Base-by-base conservation (phyloP, 2,797 vertebrate genomes). In the Bufotes viridis region DNA sequence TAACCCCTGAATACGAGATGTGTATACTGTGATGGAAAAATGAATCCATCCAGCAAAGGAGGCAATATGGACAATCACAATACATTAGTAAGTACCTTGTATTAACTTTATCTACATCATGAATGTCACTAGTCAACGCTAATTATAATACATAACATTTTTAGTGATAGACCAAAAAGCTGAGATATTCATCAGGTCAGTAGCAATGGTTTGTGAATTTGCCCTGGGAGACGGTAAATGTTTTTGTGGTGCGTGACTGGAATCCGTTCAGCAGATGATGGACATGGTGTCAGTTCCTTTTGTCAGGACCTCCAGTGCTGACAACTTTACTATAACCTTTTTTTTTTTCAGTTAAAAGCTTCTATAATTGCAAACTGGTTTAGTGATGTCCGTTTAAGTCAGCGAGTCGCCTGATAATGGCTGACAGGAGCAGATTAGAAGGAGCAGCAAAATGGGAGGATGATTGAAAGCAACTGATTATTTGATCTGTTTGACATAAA, bases 401-500 rank as follows among this genome's bases (percentile, higher is more conserved):
- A 65, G 49, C 26, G 24, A 69, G 81, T 42, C 1, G 13, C 2
- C 29, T 24, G 81, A 67, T 82, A 87, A 63, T 5, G 63, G 1
- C 58, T 84, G 87, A 78, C 87, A 69, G 81, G 60, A 26, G 80
- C 51, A 20, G 78, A 75, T 51, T 87, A 67, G 29, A 81, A 76
- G 61, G 17, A 87, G 8, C 42, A 67, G 49, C 42, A 82, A 76
- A 76, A 51, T 22, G 15, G 53, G 22, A 67, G 0, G 74, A 26
- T 74, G 85, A 87, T 49, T 87, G 85, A 60, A 78, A 87, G 26
- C 9, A 8, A 60, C 55, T 84, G 81, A 82, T 84, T 78, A 78
- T 78, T 83, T 83, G 61, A 87, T 83, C 81, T 61, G 81, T 55
- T 55, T 78, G 65, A 84, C 74, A 78, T 83, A 87, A 87, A 87